Evolutionary conservation across 23 tunicate species (phyloP), one percentile per base, ranked within the genome.

Genomic region (Phallusia fumigata): DNA sequence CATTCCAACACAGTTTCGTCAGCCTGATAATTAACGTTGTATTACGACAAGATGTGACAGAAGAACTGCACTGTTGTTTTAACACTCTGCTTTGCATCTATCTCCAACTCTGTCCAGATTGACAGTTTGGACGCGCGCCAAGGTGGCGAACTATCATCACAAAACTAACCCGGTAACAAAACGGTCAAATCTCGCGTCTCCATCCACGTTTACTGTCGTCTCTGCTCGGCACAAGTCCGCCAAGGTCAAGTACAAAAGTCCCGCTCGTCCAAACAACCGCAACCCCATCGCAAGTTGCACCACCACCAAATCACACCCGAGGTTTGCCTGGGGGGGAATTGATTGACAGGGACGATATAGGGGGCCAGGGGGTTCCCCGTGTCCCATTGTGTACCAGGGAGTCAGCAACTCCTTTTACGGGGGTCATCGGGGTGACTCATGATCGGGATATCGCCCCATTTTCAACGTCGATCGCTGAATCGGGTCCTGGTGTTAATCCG

Each of bases 401-500:
- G 8, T 10, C 5, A 10, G 47, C n/a, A n/a, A n/a, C n/a, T n/a
- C n/a, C n/a, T n/a, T 40, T 40, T 40, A 40, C 47, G 10, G 47
- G 47, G 47, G 47, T 40, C 47, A 40, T 3, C 47, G 47, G 47
- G 47, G 47, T 40, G 8, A 40, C 47, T 10, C 47, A 40, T 40
- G 8, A 40, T 3, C 47, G 47, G 47, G 47, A 40, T 40, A 40
- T 40, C 10, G 5, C 47, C 10, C 47, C 47, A 40, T 5, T 40
- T 40, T 40, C 47, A 58, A 58, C 15, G 26, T 24, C 28, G 15
- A 21, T 58, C 69, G 69, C 69, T 58, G 69, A 58, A 58, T 58
- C 69, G 13, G 69, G 69, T 58, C 15, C 69, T 21, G 69, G 28
- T 24, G 69, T 58, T 58, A 58, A 58, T 58, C 69, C 69, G 69